A percentile compares a stretch with the other conserved stretches of the same genome.
These are phyloP conservation scores for Brachyhypopomus gauderio DNA, from an alignment of 2,113 vertebrate species.

Conservation along the genomic window DNA sequence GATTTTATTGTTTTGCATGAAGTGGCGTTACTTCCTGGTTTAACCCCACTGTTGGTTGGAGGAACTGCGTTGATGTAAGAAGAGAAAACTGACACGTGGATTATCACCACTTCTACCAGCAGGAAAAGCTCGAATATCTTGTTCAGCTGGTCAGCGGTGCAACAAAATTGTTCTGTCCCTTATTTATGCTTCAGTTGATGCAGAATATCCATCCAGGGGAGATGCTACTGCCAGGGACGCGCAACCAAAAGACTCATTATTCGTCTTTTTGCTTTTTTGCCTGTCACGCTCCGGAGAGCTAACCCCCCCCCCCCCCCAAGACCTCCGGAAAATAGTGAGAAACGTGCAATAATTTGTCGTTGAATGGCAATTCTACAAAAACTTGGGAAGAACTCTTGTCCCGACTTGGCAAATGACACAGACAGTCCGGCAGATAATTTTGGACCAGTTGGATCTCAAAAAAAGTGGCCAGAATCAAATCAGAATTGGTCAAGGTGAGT, in stretches of 20 bases:
- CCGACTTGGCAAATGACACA: slow-evolving; percentile 73
- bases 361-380: slow-evolving; percentile 85
- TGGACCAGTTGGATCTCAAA: slow-evolving; percentile 66
- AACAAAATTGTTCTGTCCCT: background rate
- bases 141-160: background rate
- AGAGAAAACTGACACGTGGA: slow-evolving; percentile 79
- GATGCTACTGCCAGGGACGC: slow-evolving; percentile 31
- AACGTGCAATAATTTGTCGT: slow-evolving; percentile 55
- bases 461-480: slow-evolving; percentile 73
- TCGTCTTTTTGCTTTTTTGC: slow-evolving; percentile 12
- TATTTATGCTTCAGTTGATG: background rate
- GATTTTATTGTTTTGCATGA: slow-evolving; percentile 23
- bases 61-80: slow-evolving; percentile 65
- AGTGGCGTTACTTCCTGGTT: slow-evolving; percentile 61
- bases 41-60: slow-evolving; percentile 59
- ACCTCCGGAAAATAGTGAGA: slow-evolving; percentile 26
- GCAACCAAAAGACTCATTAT: slow-evolving; percentile 16
- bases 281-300: slow-evolving; percentile 19
- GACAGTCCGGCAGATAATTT: slow-evolving; percentile 68
- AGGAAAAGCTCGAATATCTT: slow-evolving; percentile 56
- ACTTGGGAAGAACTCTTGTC: slow-evolving; percentile 75
- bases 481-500: slow-evolving; percentile 75
- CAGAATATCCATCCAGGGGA: background rate
- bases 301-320: slow-evolving; percentile 21
- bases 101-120: slow-evolving; percentile 62